These are phyloP conservation scores for Chaitophorus viminalis DNA, from an alignment of 2,888 invertebrate species.

Conservation along the genomic window DNA sequence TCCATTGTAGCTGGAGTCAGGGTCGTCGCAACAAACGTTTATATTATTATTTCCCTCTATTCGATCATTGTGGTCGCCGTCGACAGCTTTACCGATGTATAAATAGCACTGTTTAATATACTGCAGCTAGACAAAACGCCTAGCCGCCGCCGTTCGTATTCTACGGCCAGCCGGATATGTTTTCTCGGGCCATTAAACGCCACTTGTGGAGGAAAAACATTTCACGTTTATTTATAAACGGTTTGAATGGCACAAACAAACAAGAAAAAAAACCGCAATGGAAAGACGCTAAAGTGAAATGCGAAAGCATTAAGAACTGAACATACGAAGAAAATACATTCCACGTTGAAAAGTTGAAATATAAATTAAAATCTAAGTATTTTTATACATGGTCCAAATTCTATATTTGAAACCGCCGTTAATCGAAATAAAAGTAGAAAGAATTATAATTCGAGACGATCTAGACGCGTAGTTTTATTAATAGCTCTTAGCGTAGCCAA, in stretches of 20 bases:
- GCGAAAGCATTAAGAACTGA: conserved; percentile 1
- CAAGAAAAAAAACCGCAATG: not conserved
- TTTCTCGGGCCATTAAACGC: conserved; percentile 60
- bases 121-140: conserved; percentile 24
- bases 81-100: conserved; percentile 50
- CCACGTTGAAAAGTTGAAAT: not conserved
- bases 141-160: not conserved
- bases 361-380: not conserved
- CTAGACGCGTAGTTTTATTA: not conserved
- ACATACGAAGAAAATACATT: not conserved
- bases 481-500: not conserved
- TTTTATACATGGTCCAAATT: not conserved
- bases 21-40: not conserved
- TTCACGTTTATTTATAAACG: conserved; percentile 56
- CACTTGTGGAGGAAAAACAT: conserved; percentile 52
- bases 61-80: conserved; percentile 21
- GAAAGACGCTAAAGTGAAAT: not conserved
- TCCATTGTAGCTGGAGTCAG: conserved; percentile 4
- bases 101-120: conserved; percentile 46
- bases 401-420: not conserved
- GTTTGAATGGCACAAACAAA: not conserved
- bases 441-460: not conserved
- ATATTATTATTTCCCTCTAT: conserved; percentile 6
- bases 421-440: conserved; percentile 1
- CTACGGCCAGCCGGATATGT: conserved; percentile 47